Evolutionary conservation across 2,113 vertebrate species (phyloP), one percentile per base, ranked within the genome.

Genomic region (Ahaetulla prasina): DNA sequence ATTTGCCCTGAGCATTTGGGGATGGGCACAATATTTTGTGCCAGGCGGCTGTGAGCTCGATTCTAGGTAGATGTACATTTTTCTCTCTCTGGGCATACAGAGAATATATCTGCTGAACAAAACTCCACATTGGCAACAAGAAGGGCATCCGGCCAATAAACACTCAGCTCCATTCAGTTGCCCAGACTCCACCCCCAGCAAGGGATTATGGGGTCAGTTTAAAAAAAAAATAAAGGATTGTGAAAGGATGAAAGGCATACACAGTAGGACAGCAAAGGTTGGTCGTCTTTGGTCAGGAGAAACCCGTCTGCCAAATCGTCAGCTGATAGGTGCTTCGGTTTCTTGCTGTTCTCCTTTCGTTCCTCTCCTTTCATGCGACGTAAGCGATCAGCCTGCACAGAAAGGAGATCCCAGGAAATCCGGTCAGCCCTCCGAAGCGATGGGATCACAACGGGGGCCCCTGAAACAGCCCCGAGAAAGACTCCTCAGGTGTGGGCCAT

Each of bases 241-340:
- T 23, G n/a, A n/a, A 85, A 90, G 86, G 2, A 2, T 11, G 25
- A 20, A 52, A 53, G 89, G 1, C 95, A 92, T 91, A 99, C 99
- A 95, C 98, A 97, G 94, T 99, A 99, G 27, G 98, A 96, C 47
- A 99, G 97, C 18, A 98, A 96, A 92, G 92, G 97, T 35, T 98
- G 97, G 93, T 99, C 98, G 0, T 98, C 98, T 55, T 97, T 97
- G 91, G 98, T 98, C 9, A 99, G 97, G 50, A 99, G 93, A 93
- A 99, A 99, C 88, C 98, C 98, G 0, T 99, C 99, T 1, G 98
- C 98, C 23, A 99, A 96, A 95, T 99, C 99, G 45, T 99, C 99
- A 0, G 99, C 99, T 1, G 99, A 99, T 57, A 97, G 0, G 4
- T 99, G 98, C 43, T 85, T 96, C 2, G 94, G 96, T 89, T 92